Conservation (phyloP, 2,797 vertebrate genomes). For the Phataginus tricuspis region DNA sequence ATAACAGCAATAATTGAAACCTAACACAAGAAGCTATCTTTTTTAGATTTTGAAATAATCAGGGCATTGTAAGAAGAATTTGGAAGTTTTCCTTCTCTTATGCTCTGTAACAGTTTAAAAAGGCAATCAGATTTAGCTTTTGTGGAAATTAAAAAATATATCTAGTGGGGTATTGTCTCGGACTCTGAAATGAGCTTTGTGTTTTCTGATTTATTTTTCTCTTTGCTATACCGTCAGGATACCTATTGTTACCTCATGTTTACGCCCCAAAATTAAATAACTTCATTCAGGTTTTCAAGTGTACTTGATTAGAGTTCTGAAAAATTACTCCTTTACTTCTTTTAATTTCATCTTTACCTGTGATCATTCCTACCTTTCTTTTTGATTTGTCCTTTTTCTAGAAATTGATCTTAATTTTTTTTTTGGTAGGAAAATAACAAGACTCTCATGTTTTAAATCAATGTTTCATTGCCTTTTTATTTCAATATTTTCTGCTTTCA, state of each 20-base stretch:
- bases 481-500: neutral
- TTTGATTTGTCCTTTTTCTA: neutral
- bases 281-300: neutral
- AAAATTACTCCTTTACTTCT: neutral
- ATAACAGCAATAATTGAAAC: neutral
- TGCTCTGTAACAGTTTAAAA: neutral
- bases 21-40: neutral
- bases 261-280: neutral
- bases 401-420: neutral
- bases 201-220: neutral
- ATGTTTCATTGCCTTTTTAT: neutral
- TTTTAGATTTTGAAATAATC: neutral
- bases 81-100: neutral
- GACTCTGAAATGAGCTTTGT: neutral
- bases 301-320: neutral
- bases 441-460: neutral
- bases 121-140: neutral
- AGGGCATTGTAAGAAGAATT: neutral
- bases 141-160: neutral
- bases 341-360: neutral
- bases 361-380: neutral
- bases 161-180: neutral
- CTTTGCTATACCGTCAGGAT: neutral
- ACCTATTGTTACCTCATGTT: neutral
- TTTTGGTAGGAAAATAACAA: neutral